Conservation (phyloP, 2,888 invertebrate species). For the Tromatobia lineatoria region DNA sequence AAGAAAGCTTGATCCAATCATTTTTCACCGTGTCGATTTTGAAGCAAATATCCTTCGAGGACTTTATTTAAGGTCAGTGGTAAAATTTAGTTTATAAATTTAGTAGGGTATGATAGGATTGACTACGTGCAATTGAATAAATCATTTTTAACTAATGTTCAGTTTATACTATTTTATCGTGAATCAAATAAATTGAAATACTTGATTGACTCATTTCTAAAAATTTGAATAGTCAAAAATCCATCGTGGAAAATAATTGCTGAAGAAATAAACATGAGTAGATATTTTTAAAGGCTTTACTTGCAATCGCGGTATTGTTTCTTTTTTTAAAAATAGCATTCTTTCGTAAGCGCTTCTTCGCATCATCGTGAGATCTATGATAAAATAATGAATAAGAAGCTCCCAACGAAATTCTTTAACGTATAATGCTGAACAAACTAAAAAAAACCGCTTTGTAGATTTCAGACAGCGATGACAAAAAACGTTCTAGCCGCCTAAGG, state of each 20-base stretch:
- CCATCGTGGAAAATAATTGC: not conserved
- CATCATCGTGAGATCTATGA: too few relatives aligned
- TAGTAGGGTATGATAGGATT: too few relatives aligned
- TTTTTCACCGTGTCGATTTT: constrained; percentile 7
- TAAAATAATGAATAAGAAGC: too few relatives aligned
- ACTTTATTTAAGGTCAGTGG: not conserved
- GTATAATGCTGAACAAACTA: not conserved
- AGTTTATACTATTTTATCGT: too few relatives aligned
- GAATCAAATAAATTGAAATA: not conserved
- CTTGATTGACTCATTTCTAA: not conserved
- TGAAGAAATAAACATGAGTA: not conserved
- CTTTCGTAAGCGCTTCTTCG: too few relatives aligned
- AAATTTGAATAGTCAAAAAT: not conserved
- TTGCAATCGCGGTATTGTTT: too few relatives aligned
- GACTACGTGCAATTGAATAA: too few relatives aligned
- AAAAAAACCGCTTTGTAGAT: not conserved
- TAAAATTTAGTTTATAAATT: too few relatives aligned
- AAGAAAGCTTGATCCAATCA: constrained; percentile 21
- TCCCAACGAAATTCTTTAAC: too few relatives aligned
- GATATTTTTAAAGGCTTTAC: too few relatives aligned
- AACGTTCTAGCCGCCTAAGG: too few relatives aligned
- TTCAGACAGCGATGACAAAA: not conserved
- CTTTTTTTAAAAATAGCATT: too few relatives aligned
- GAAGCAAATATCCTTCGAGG: not conserved
- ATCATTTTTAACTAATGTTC: not conserved